Percentiles rank a stretch among this genome's conserved stretches.
Evolutionary conservation across 2,113 vertebrate genomes (phyloP).

Genomic region (Tichodroma muraria): DNA sequence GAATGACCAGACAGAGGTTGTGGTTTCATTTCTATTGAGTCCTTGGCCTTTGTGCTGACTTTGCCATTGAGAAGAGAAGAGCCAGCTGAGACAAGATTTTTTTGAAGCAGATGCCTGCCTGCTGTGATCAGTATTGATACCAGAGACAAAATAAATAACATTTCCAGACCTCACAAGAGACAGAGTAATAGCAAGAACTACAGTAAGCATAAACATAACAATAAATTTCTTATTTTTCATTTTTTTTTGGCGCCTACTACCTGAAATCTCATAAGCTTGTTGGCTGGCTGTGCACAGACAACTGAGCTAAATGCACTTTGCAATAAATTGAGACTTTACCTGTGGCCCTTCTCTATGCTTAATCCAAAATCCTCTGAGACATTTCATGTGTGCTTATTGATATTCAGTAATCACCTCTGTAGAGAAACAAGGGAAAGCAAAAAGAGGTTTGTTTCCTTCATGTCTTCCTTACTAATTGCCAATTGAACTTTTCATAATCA

Average conservation of each 20-base stretch:
- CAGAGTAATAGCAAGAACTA: neutral
- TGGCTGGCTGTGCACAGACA: neutral
- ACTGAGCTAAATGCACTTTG: neutral
- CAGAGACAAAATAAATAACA: conserved; percentile 24
- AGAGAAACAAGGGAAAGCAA: neutral
- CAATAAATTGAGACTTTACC: neutral
- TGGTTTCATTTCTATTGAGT: conserved; percentile 8
- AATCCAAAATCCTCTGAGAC: neutral
- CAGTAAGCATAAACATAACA: neutral
- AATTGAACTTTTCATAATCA: neutral
- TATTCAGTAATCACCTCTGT: neutral
- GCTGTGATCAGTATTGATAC: neutral
- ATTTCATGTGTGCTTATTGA: neutral
- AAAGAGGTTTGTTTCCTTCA: neutral
- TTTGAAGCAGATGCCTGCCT: neutral
- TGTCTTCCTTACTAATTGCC: neutral
- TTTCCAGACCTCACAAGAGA: neutral
- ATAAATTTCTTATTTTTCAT: neutral
- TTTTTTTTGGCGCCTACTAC: neutral
- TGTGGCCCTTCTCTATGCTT: neutral
- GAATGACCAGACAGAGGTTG: neutral
- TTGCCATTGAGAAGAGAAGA: neutral
- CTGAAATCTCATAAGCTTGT: neutral
- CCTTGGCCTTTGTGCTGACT: conserved; percentile 29
- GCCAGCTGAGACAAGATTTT: neutral